These are phyloP conservation scores for Helicoverpa assulta DNA, from an alignment of 2,888 invertebrate genomes.

Conservation along the genomic window DNA sequence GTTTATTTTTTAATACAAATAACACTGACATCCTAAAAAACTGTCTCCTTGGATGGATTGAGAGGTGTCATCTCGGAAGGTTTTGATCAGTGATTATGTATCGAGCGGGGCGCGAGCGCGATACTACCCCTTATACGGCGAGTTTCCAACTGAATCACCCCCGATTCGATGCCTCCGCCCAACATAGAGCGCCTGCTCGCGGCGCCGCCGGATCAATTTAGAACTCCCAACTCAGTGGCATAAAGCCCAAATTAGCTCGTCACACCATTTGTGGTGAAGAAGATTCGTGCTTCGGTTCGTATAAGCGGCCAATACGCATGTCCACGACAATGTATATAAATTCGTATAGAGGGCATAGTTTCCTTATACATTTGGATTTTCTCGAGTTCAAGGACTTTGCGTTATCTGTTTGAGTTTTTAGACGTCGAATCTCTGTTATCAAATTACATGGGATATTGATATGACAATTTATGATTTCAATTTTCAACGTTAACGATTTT, in stretches of 20 bases:
- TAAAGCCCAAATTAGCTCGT: constrained; percentile 72
- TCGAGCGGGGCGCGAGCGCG: constrained; percentile 79
- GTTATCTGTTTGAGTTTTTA: constrained; percentile 84
- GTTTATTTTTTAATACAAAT: constrained; percentile 54
- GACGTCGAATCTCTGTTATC: constrained; percentile 71
- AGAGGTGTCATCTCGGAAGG: constrained; percentile 83
- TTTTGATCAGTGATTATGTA: constrained; percentile 83
- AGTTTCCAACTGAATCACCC: constrained; percentile 88
- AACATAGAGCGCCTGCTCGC: constrained; percentile 89
- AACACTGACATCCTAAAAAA: constrained; percentile 74
- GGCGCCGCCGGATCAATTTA: constrained; percentile 63
- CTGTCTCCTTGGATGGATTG: constrained; percentile 74
- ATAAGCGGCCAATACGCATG: constrained; percentile 89
- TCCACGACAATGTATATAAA: constrained; percentile 87
- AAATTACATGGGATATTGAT: constrained; percentile 67
- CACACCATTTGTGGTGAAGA: constrained; percentile 77
- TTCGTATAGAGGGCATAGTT: constrained; percentile 86
- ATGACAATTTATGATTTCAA: constrained; percentile 51
- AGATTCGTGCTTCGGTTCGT: constrained; percentile 87
- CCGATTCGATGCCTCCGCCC: constrained; percentile 89
- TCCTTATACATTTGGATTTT: constrained; percentile 88
- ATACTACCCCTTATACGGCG: constrained; percentile 84
- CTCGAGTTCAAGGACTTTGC: constrained; percentile 88
- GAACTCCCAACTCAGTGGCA: constrained; percentile 58
- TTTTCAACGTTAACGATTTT: constrained; percentile 21